Conservation (phyloP, 2,797 vertebrate species). For the Chiroxiphia lanceolata region DNA sequence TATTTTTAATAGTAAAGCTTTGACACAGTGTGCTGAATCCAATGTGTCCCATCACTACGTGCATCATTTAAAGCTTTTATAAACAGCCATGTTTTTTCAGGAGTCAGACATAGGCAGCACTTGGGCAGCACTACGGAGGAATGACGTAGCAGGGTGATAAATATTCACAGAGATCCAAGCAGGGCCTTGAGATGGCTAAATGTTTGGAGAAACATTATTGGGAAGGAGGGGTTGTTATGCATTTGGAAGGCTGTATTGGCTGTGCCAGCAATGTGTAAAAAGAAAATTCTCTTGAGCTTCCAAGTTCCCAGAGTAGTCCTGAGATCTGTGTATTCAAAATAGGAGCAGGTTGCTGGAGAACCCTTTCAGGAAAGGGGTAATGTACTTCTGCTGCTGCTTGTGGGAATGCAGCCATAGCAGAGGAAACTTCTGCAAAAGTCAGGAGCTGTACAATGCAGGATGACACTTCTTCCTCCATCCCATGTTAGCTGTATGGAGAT, state of each 20-base stretch:
- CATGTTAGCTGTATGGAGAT: neutral
- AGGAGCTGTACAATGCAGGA: neutral
- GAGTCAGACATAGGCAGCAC: slow-evolving; percentile 42
- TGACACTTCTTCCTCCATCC: neutral
- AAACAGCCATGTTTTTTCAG: slow-evolving; percentile 50
- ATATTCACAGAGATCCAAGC: slow-evolving; percentile 62
- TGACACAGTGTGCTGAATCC: slow-evolving; percentile 25
- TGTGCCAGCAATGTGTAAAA: slow-evolving; percentile 20
- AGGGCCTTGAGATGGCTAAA: slow-evolving; percentile 25
- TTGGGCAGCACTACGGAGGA: neutral
- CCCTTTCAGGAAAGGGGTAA: neutral
- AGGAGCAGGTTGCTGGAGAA: neutral
- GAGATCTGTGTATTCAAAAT: neutral
- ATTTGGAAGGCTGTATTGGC: neutral
- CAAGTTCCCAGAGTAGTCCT: neutral
- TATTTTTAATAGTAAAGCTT: slow-evolving; percentile 36
- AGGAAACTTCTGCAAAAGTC: neutral
- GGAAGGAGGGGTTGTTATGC: slow-evolving; percentile 20
- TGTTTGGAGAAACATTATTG: slow-evolving; percentile 43
- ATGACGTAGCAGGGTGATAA: slow-evolving; percentile 68
- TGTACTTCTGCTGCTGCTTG: neutral
- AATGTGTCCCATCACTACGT: neutral
- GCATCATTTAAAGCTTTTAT: slow-evolving; percentile 46
- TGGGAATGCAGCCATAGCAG: neutral
- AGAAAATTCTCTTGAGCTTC: neutral